Evolutionary conservation across 2,113 vertebrate species (phyloP), one percentile per base, ranked within the genome.

Genomic region (Leptosomus discolor): DNA sequence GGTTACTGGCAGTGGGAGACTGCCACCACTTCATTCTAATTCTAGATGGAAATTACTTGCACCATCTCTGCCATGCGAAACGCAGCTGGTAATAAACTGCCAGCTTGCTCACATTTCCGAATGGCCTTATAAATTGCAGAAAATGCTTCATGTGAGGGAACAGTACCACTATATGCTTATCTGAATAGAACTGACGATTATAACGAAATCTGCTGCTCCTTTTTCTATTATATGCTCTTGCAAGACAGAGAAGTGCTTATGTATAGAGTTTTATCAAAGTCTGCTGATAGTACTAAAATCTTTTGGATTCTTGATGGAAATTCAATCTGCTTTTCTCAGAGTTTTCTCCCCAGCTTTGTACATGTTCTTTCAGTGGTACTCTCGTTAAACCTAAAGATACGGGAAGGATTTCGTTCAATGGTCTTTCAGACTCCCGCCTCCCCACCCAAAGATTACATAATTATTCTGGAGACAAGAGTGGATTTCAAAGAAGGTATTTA

Each of bases 281-380:
- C 90, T 97, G 97, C 91, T 93, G 90, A 96, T 96, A 97, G 89
- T 48, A 95, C 89, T 95, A 63, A 97, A 97, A 96, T 97, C 82
- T 96, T 91, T 75, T 46, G 69, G 75, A 90, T 68, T 81, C 88
- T 94, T 89, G 94, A 96, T 97, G 90, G 96, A 96, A 96, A 95
- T 96, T 96, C 92, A 90, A 4, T 95, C 18, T 86, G n/a, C 61
- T 94, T 95, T 91, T 83, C 88, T 85, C 78, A 71, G 79, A 84
- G 71, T 85, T 92, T 81, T 56, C 80, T 88, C 46, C n/a, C 27
- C 63, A 85, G 56, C 60, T 97, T 88, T 91, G 75, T 90, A 7
- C 37, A 5, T 79, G 41, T 88, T 79, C 67, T 85, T 94, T 94
- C 85, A 71, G 85, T 8, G n/a, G 15, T 34, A 34, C 26, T 45